These are phyloP conservation scores for Ammodytes marinus DNA, from an alignment of 2,113 vertebrate species.

Conservation along the genomic window DNA sequence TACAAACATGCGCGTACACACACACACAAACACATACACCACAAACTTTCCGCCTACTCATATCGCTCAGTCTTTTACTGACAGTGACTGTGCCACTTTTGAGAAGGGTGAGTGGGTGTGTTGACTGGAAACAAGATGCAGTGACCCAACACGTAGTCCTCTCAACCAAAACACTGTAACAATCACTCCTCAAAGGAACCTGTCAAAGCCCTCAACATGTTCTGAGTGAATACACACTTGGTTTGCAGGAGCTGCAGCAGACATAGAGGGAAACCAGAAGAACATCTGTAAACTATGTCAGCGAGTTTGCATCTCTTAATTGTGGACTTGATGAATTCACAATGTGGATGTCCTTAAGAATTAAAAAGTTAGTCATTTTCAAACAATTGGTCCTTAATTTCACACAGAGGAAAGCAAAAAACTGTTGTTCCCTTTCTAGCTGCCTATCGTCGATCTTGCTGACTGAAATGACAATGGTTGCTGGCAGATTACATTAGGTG, in stretches of 20 bases:
- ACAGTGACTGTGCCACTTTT: constrained; percentile 73
- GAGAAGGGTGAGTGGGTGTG: constrained; percentile 71
- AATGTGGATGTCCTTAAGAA: neutral
- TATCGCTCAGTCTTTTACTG: constrained; percentile 63
- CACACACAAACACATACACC: constrained; percentile 29
- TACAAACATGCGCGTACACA: constrained; percentile 5
- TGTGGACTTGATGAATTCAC: neutral
- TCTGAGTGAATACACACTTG: constrained; percentile 19
- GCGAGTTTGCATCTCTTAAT: neutral
- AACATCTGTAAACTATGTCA: neutral
- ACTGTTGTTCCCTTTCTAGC: neutral
- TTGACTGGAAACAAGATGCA: constrained; percentile 75
- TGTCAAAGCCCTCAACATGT: constrained; percentile 19
- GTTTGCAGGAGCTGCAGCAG: neutral
- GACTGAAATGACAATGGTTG: neutral
- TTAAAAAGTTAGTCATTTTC: neutral
- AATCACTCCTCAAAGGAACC: constrained; percentile 15
- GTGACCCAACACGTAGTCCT: constrained; percentile 50
- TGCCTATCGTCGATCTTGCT: too few species aligned
- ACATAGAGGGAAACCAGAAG: neutral
- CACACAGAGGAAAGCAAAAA: neutral
- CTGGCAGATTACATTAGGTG: neutral
- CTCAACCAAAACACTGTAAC: constrained; percentile 6
- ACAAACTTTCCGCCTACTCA: constrained; percentile 72
- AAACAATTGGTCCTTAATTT: neutral